These are phyloP conservation scores for Drosophila bocqueti DNA, from an alignment of 1,140 invertebrate genomes.

Conservation along the genomic window DNA sequence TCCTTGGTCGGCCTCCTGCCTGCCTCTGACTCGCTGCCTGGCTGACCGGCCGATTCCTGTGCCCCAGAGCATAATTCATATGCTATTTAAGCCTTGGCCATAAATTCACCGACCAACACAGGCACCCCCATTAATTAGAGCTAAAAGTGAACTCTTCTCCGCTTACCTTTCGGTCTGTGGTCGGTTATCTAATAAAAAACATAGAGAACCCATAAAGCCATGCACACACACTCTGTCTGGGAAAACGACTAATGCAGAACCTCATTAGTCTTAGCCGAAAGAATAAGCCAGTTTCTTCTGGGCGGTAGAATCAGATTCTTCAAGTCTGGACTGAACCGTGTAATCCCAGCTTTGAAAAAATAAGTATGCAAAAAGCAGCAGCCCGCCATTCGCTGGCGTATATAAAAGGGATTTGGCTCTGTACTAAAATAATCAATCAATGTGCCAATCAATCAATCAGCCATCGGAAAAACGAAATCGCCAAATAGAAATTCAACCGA, in stretches of 20 bases:
- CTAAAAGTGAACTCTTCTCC: constrained; percentile 49
- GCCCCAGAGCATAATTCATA: constrained; percentile 75
- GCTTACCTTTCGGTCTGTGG: constrained; percentile 33
- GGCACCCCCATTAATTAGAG: constrained; percentile 74
- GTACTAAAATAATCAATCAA: constrained; percentile 75
- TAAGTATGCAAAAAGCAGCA: constrained; percentile 33
- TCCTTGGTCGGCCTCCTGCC: constrained; percentile 1
- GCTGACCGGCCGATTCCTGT: constrained; percentile 12
- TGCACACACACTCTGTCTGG: neutral
- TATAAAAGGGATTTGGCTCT: constrained; percentile 55
- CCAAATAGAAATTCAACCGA: constrained; percentile 59
- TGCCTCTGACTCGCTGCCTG: neutral
- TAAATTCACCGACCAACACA: constrained; percentile 65
- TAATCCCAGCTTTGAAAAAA: constrained; percentile 9
- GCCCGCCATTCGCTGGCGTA: constrained; percentile 7
- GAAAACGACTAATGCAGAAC: constrained; percentile 22
- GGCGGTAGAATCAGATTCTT: constrained; percentile 3
- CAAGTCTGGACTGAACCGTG: neutral
- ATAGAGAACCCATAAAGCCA: constrained; percentile 17
- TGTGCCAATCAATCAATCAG: constrained; percentile 80
- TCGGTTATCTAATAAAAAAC: constrained; percentile 32
- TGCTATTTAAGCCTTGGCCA: constrained; percentile 76
- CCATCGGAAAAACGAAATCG: constrained; percentile 52
- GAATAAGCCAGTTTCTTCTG: constrained; percentile 20
- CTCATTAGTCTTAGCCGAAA: constrained; percentile 33